Evolutionary conservation across 1,140 invertebrate species (phyloP), one percentile per base, ranked within the genome.

Genomic region (Philopotamus ludificatus): DNA sequence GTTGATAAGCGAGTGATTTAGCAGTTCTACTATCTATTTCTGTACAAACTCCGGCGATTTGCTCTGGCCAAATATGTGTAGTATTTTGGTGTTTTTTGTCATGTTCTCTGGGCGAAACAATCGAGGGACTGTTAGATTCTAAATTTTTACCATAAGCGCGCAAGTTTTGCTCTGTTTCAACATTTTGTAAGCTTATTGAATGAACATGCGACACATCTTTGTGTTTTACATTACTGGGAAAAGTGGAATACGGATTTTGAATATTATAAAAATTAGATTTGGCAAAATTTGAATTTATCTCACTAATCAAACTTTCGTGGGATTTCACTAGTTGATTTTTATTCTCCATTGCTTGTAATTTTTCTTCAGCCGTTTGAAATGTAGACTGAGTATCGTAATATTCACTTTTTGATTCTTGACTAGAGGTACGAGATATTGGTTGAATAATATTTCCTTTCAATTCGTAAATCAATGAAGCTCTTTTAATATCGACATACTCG

Each of bases 401-500:
- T 70, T 87, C 85, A 72, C 83, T 85, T 63, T 81, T 83, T 0
- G 85, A 87, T 71, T 88, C 86, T 34, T 84, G 84, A 72, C 85
- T 87, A 2, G 86, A 87, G 0, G 83, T 82, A 1, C 83, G 77
- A 15, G 86, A 87, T 66, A 79, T 74, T 12, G 76, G 75, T 65
- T 79, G 78, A 65, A 78, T 77, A 0, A 77, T 77, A 71, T 79
- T 64, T 25, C 47, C 57, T 60, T 66, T 45, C 1, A 55, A 20
- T 20, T 69, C 67, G 23, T 69, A 63, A 12, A 69, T 59, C 1
- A 45, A 58, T 16, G 51, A 63, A 10, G 22, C 42, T 23, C 62
- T 49, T 34, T 59, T 60, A 45, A 41, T 62, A 21, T 66, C 45
- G 16, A 63, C 49, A 45, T 67, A 67, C 23, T 80, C 79, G 53